Evolutionary conservation across 2,888 invertebrate genomes (phyloP).

Genomic region (Adelphocoris suturalis): DNA sequence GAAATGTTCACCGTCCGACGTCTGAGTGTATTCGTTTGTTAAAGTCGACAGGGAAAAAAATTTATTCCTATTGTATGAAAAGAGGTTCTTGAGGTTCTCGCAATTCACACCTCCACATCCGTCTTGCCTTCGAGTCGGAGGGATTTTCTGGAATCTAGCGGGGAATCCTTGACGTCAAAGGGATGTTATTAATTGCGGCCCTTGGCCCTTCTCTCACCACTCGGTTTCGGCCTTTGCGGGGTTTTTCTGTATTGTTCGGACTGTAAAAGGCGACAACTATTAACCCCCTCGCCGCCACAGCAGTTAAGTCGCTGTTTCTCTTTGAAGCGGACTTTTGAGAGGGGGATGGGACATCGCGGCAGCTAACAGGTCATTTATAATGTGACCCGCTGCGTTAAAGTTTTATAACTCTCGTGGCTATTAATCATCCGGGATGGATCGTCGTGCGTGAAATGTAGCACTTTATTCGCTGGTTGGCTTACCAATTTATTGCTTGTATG

Average conservation of each 20-base stretch:
- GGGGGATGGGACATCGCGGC: background rate
- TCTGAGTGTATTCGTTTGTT: background rate
- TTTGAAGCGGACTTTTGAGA: background rate
- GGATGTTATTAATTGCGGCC: background rate
- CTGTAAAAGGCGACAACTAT: background rate
- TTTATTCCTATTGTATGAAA: background rate
- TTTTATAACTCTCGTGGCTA: background rate
- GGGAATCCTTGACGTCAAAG: background rate
- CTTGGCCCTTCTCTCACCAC: background rate
- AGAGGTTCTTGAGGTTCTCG: background rate
- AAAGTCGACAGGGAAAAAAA: background rate
- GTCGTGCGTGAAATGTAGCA: conserved; percentile 8
- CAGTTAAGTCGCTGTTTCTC: background rate
- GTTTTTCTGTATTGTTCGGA: background rate
- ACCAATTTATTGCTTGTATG: background rate
- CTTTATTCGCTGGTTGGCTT: background rate
- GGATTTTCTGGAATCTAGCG: background rate
- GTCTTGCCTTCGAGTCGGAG: background rate
- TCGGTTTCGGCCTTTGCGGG: background rate
- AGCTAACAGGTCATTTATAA: background rate
- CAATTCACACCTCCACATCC: background rate
- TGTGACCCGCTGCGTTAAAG: background rate
- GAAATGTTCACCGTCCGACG: background rate
- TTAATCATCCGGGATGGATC: conserved; percentile 6
- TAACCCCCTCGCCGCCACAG: background rate